phyloP scores from a whole-genome alignment of 1,140 invertebrate species.

The Drosophila persimilis region DNA sequence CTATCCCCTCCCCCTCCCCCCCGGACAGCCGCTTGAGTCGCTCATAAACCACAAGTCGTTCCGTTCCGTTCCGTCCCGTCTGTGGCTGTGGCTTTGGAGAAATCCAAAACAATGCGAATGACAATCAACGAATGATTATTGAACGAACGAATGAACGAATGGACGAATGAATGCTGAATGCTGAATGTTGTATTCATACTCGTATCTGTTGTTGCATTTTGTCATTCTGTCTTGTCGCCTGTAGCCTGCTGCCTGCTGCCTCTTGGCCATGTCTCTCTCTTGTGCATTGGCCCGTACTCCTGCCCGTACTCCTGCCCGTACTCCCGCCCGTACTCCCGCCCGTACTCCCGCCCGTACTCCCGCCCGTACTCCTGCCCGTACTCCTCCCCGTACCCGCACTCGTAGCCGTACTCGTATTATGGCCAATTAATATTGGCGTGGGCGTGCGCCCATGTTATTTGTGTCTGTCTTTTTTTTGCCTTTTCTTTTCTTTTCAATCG shows the following conservation, averaged over 20 bases:
- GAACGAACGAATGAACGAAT: slow-evolving; percentile 61
- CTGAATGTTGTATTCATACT: slow-evolving; percentile 30
- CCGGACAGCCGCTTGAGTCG: no score
- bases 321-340: neutral
- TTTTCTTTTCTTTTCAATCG: slow-evolving; percentile 23
- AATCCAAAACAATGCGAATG: slow-evolving; percentile 69
- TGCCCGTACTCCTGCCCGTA: no score
- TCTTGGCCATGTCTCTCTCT: neutral
- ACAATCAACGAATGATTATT: slow-evolving; percentile 68
- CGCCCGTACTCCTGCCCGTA: no score
- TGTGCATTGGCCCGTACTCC: neutral
- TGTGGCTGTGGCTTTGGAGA: no score
- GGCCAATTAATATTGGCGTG: slow-evolving; percentile 76
- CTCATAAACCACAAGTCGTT: slow-evolving; percentile 17
- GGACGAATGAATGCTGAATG: slow-evolving; percentile 50
- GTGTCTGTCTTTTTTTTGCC: slow-evolving; percentile 7
- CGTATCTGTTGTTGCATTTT: slow-evolving; percentile 70
- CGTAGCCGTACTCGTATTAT: neutral
- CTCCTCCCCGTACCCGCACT: neutral
- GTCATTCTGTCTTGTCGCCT: slow-evolving; percentile 75
- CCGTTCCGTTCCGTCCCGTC: no score
- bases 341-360: no score
- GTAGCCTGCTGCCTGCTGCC: slow-evolving; percentile 21
- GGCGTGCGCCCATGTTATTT: slow-evolving; percentile 49
- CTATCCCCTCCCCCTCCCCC: slow-evolving; percentile 4